Base-by-base conservation (phyloP, 2,888 invertebrate genomes). In the Sturmia bella region DNA sequence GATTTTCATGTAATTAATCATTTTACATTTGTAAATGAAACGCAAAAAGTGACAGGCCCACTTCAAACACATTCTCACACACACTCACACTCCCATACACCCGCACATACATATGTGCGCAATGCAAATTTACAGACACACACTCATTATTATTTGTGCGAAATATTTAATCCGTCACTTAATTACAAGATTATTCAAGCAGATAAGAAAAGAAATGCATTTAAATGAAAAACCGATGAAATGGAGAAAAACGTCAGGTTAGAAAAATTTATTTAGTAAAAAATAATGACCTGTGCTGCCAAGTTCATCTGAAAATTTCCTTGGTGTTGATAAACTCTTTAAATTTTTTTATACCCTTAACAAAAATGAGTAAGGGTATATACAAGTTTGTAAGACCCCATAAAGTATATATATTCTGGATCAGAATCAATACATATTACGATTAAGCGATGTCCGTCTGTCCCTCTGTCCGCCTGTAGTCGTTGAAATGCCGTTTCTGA, bases 1-100 rank as follows among this genome's bases (percentile, higher is more conserved):
- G 76, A 70, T 76, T 70, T 75, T 69, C 80, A 69, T 76, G 83
- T 80, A 79, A 76, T 83, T 80, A 79, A 79, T 79, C 76, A 83
- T 83, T 83, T 83, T 80, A 80, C 75, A 80, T 73, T 75, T 75
- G 69, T 75, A 68, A 75, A 57, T 64, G 68, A 57, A 80, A 64
- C 75, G 75, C 75, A 80, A 77, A 68, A 77, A 64, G 24, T 59
- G 70, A 72, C 69, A 81, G 80, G 77, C 70, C 69, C 70, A 81
- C 80, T 72, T 70, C 24, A 73, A 61, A 63, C 61, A 74, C 54
- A 69, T 12, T 24, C 24, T 61, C 69, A 75, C 19, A 70, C 54
- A 45, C 12, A 61, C 69, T 19, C 54, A 37, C 9, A 12, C n/a
- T n/a, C n/a, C n/a, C 27, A 7, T n/a, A 63, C 39, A 17, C 45